These are phyloP conservation scores for Solenopsis invicta DNA, from an alignment of 1,140 invertebrate species.

Conservation along the genomic window DNA sequence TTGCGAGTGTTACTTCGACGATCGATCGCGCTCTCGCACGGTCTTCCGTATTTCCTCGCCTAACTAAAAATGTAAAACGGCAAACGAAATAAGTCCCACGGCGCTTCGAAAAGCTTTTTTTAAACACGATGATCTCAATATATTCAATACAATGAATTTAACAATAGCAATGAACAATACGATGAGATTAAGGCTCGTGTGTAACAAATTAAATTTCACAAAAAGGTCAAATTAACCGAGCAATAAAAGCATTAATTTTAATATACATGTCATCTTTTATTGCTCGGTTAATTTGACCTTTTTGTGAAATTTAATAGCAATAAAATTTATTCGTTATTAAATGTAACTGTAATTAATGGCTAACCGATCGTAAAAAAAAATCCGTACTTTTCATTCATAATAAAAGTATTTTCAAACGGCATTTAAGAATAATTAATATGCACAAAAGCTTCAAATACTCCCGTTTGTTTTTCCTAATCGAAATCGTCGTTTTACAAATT, in stretches of 20 bases:
- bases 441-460: not conserved
- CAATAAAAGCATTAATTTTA: no score
- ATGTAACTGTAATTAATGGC: not conserved
- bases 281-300: no score
- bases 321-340: not conserved
- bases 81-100: not conserved
- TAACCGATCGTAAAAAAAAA: not conserved
- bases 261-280: no score
- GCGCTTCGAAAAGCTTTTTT: not conserved
- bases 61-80: conserved; percentile 38
- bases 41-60: conserved; percentile 19
- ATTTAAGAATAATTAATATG: conserved; percentile 1
- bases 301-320: no score
- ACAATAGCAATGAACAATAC: no score
- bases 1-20: conserved; percentile 55
- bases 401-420: not conserved
- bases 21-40: conserved; percentile 45
- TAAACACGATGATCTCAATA: not conserved
- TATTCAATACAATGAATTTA: not conserved
- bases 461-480: not conserved
- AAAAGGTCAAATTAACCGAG: no score
- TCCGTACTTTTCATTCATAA: not conserved
- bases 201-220: no score
- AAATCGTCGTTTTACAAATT: not conserved
- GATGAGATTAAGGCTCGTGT: no score